These are phyloP conservation scores for Invenusta paracnida DNA, from an alignment of 2,888 invertebrate species.

Conservation along the genomic window DNA sequence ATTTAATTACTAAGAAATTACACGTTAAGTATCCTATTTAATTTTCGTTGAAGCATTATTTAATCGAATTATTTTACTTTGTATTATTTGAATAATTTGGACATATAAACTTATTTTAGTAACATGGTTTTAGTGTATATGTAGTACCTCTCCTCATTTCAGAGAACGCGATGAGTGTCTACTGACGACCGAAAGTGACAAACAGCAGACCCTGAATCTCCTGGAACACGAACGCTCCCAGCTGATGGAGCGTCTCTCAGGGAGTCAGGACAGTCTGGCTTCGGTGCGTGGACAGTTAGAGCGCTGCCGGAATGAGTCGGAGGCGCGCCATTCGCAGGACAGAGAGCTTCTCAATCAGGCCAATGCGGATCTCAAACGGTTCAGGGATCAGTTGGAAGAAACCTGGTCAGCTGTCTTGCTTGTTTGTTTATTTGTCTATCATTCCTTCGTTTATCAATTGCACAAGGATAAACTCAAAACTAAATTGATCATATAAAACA, in stretches of 20 bases:
- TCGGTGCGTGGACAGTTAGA: constrained; percentile 73
- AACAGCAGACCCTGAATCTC: constrained; percentile 68
- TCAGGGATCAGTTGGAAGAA: constrained; percentile 67
- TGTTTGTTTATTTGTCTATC: too few species aligned
- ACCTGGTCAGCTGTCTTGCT: constrained; percentile 55
- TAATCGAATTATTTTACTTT: too few species aligned
- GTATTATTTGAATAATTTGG: too few species aligned
- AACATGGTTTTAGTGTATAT: too few species aligned
- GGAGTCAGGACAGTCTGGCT: constrained; percentile 60
- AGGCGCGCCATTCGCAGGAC: constrained; percentile 75
- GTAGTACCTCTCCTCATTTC: too few species aligned
- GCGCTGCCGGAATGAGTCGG: constrained; percentile 72
- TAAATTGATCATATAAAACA: too few species aligned
- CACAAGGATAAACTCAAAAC: too few species aligned
- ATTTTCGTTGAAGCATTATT: too few species aligned
- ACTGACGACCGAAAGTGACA: constrained; percentile 84
- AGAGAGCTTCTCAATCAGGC: constrained; percentile 64
- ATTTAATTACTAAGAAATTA: too few species aligned
- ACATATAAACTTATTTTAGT: too few species aligned
- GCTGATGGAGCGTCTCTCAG: constrained; percentile 70
- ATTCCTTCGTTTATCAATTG: too few species aligned
- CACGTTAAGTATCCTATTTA: too few species aligned
- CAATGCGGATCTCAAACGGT: constrained; percentile 74
- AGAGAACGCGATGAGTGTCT: constrained; percentile 84
- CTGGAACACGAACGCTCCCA: constrained; percentile 84